Evolutionary conservation across 2,113 vertebrate genomes (phyloP), one percentile per base, ranked within the genome.

Genomic region (Halichoeres trimaculatus): DNA sequence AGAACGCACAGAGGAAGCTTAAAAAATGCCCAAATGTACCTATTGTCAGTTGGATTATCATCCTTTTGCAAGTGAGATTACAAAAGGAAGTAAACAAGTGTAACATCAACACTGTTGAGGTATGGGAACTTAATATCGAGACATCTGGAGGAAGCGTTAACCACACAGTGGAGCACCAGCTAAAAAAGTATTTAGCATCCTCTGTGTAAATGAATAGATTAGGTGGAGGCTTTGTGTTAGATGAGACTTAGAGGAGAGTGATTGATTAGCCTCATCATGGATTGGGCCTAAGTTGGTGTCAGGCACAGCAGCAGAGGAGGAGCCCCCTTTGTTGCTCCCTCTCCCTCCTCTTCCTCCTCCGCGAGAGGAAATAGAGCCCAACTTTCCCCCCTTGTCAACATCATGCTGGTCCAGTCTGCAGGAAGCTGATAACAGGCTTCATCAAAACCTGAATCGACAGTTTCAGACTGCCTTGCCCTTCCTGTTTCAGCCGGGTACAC

Each of bases 341-440:
- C 13, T 71, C 62, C 30, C 65, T 23, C 70, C 63, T 73, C 50
- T 56, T 23, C 70, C 63, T 73, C 50, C 59, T 69, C 43, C 36
- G 23, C 52, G 70, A 63, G 76, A 87, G 88, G 86, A 86, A 91
- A 88, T 36, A 43, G 72, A 85, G 84, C 56, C 78, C 23, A 90
- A 89, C 90, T 90, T 84, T 91, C 85, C 84, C 83, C 88, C 84
- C 87, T 82, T 47, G 72, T 58, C 56, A 56, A 66, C 83, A 66
- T 62, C 45, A n/a, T 30, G 48, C 83, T 53, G 53, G 40, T 70
- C 50, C 51, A 51, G 80, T 76, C 91, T 93, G 91, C 91, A 90
- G 89, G 90, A 91, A 90, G 74, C 88, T 84, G 88, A 92, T 92
- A 91, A 90, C 80, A 84, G 26, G 65, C 80, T 84, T 74, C 88